Percentiles rank a stretch among this genome's conserved stretches.
These are phyloP conservation scores for Plebejus melissa DNA, from an alignment of 2,888 invertebrate genomes.

Conservation along the genomic window DNA sequence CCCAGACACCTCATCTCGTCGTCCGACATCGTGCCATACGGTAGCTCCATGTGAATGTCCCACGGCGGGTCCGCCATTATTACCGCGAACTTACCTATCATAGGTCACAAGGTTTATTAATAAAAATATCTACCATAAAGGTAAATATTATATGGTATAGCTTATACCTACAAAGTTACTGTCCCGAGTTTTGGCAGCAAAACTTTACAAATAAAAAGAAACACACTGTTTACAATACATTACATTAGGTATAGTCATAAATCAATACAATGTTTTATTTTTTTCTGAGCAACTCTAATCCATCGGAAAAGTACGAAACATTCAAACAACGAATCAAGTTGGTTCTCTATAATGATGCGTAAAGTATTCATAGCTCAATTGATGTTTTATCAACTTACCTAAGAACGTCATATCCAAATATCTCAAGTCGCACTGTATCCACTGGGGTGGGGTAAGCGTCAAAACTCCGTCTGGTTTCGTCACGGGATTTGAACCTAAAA, in stretches of 20 bases:
- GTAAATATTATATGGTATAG: background rate
- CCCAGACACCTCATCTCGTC: conserved; percentile 98
- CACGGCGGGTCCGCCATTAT: conserved; percentile 99
- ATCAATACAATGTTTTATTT: too few relatives aligned
- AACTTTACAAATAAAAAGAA: too few relatives aligned
- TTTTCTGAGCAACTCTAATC: too few relatives aligned
- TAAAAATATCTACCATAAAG: background rate
- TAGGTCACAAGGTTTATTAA: too few relatives aligned
- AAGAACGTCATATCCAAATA: conserved; percentile 94
- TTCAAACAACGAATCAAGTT: too few relatives aligned
- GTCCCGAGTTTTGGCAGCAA: background rate
- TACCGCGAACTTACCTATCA: conserved; percentile 94
- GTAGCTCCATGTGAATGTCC: conserved; percentile 99
- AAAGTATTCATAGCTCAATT: background rate
- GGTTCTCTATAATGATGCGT: too few relatives aligned
- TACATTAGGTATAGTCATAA: too few relatives aligned
- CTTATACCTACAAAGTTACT: background rate
- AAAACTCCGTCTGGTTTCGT: conserved; percentile 71
- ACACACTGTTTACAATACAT: too few relatives aligned
- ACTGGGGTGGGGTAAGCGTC: conserved; percentile 93
- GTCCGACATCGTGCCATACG: conserved; percentile 99
- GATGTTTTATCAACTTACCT: conserved; percentile 66
- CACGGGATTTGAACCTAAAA: conserved; percentile 47
- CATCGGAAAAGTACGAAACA: too few relatives aligned
- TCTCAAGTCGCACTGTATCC: conserved; percentile 98